Evolutionary conservation across 2,888 invertebrate species (phyloP), one percentile per base, ranked within the genome.

Genomic region (Notodonta dromedarius): DNA sequence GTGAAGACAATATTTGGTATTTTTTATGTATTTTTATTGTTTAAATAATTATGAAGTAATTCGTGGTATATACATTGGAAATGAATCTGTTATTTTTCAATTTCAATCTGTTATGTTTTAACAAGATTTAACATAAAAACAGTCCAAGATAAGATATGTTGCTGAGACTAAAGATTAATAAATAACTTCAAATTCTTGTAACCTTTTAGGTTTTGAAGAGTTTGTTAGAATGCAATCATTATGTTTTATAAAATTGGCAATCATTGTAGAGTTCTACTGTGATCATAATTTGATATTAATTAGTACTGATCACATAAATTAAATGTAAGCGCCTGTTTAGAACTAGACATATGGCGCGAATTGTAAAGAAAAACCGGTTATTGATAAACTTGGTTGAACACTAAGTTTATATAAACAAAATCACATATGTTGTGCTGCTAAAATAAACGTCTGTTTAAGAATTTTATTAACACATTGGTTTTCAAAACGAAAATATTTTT

Each of bases 1-100:
- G 32, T 51, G 50, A 40, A 40, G 52, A 55, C n/a, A n/a, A 5
- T 46, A 13, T 46, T 46, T 46, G 6, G 13, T 46, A 42, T 11
- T 42, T 42, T 42, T 9, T 12, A 11, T 42, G 42, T 46, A 5
- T n/a, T 60, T 62, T 55, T 51, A 61, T 60, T 61, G 56, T 59
- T 24, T 55, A 69, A 71, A 73, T 73, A 71, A 78, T 56, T 79
- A 76, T 76, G 79, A 79, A 83, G 78, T 79, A 74, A 77, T 76
- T 79, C 75, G 84, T 90, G 89, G 88, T 90, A 90, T 90, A 5
- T 84, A 85, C 85, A 83, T 69, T 74, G 82, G 82, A 79, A 83
- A 83, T 84, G 85, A 84, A 84, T 80, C 80, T 59, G 56, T 56
- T 48, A 58, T 57, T 24, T 24, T 24, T 24, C 24, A 24, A 24